Conservation (phyloP, 1,140 invertebrate genomes). For the Trissolcus basalis region DNA sequence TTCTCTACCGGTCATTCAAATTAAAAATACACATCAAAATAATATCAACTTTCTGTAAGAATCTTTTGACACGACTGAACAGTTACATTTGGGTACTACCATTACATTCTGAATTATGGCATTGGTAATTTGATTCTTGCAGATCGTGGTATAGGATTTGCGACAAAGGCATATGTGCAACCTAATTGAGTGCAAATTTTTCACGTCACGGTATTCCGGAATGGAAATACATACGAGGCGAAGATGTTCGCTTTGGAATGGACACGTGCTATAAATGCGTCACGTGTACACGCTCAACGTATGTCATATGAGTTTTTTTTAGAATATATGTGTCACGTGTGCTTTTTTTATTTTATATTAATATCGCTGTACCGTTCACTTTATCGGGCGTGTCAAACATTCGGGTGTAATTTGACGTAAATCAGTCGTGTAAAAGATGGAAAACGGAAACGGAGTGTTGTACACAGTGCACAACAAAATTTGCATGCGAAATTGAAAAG, state of each 20-base stretch:
- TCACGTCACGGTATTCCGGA: neutral
- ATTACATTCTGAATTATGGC: no score
- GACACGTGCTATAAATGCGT: slow-evolving; percentile 31
- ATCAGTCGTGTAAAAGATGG: no score
- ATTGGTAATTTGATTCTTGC: no score
- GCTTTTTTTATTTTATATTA: slow-evolving; percentile 33
- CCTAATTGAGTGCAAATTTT: neutral
- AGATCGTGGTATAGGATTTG: no score
- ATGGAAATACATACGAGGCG: neutral
- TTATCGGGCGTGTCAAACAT: slow-evolving; percentile 20
- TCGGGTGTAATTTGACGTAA: slow-evolving; percentile 7
- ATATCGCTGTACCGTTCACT: slow-evolving; percentile 25
- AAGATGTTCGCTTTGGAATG: slow-evolving; percentile 24
- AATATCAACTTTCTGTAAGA: no score
- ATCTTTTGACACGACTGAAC: no score
- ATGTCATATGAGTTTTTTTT: slow-evolving; percentile 18
- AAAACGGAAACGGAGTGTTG: no score
- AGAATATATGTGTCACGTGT: slow-evolving; percentile 17
- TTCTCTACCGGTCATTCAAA: slow-evolving; percentile 32
- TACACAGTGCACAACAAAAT: no score
- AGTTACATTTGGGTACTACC: no score
- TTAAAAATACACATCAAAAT: no score
- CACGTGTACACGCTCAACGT: slow-evolving; percentile 26
- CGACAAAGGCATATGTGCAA: no score
- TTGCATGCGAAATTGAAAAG: no score